Percentiles rank a stretch among this genome's conserved stretches.
phyloP scores from a whole-genome alignment of 2,797 vertebrate genomes.

The Sebastes flavidus region DNA sequence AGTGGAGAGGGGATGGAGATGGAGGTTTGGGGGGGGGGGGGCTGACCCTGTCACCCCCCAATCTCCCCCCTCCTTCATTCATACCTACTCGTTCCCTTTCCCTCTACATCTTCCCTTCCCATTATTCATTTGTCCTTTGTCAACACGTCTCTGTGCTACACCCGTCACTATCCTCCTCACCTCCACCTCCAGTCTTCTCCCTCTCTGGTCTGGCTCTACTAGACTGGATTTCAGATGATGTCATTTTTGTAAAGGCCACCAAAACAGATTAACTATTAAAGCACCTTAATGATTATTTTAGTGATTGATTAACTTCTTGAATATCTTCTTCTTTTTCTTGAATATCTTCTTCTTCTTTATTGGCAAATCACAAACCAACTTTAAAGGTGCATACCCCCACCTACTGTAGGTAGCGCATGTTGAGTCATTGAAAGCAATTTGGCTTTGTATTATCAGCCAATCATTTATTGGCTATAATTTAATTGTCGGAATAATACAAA shows the following conservation, averaged over 20 bases:
- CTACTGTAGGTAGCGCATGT: no score
- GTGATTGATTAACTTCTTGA: neutral
- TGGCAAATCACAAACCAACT: no score
- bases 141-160: conserved; percentile 1
- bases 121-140: conserved; percentile 25
- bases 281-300: neutral
- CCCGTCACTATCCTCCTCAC: neutral
- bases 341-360: fast-evolving
- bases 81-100: neutral
- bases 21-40: no score
- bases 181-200: neutral
- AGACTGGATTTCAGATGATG: neutral
- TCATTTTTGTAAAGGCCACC: neutral
- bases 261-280: neutral
- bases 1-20: neutral
- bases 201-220: neutral
- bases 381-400: no score
- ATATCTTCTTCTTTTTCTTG: neutral
- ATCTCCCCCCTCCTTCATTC: conserved; percentile 1
- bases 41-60: conserved; percentile 25
- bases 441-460: no score
- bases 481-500: no score
- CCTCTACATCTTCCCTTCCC: neutral
- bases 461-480: no score
- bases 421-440: no score